These are phyloP conservation scores for Peucedramus taeniatus DNA, from an alignment of 2,113 vertebrate species.

Conservation along the genomic window DNA sequence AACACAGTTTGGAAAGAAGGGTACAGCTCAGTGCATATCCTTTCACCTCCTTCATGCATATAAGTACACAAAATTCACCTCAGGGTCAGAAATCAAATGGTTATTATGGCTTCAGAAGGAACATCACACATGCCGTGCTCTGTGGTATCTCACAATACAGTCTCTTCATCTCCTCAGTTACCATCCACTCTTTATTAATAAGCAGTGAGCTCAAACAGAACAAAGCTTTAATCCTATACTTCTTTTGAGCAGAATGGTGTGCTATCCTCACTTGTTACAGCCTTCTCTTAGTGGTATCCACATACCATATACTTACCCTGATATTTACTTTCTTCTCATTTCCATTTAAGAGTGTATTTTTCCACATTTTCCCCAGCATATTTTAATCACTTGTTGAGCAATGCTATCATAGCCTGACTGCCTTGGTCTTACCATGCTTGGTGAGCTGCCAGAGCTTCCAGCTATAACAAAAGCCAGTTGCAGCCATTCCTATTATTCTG, in stretches of 20 bases:
- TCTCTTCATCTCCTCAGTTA: constrained; percentile 63
- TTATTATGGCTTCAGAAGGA: constrained; percentile 65
- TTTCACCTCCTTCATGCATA: constrained; percentile 65
- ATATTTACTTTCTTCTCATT: background rate
- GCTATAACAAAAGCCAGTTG: background rate
- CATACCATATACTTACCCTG: background rate
- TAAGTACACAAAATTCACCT: constrained; percentile 66
- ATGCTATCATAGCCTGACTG: background rate
- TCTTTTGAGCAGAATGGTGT: background rate
- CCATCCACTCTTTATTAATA: constrained; percentile 57
- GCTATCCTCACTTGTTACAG: background rate
- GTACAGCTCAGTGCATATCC: constrained; percentile 47
- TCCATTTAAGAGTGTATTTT: background rate
- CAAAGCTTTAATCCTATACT: constrained; percentile 43
- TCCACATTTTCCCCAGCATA: background rate
- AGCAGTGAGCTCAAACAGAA: constrained; percentile 56
- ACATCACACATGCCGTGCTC: constrained; percentile 60
- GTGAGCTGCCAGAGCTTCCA: background rate
- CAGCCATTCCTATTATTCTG: background rate
- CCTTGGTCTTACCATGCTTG: background rate
- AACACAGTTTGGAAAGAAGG: constrained; percentile 45
- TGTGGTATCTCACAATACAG: constrained; percentile 53
- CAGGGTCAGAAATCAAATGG: constrained; percentile 67
- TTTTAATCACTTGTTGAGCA: constrained; percentile 19
- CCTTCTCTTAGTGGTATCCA: background rate